A percentile compares a stretch with the other conserved stretches of the same genome.
Conservation (phyloP, 2,888 invertebrate species). For the Chaetogeoica ovagalla region DNA sequence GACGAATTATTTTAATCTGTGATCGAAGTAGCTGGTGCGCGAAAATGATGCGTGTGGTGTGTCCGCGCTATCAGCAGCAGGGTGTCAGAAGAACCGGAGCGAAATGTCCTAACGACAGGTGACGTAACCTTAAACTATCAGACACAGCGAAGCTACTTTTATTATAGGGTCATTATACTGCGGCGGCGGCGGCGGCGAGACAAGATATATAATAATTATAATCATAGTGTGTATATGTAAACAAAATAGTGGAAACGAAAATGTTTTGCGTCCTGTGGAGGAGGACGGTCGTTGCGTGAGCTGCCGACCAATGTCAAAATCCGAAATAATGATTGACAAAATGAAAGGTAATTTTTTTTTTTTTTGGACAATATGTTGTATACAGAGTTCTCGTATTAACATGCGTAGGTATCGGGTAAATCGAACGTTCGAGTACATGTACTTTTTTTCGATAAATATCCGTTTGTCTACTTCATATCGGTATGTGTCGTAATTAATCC, state of each 20-base stretch:
- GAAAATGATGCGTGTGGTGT: no score
- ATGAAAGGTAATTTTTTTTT: constrained; percentile 32
- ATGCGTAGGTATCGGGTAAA: no score
- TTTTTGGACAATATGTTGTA: no score
- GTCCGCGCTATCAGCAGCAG: constrained; percentile 18
- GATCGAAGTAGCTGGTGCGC: background rate
- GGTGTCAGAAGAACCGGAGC: background rate
- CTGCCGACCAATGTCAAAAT: background rate
- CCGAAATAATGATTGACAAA: background rate
- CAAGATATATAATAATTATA: constrained; percentile 26
- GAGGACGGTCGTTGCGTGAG: background rate
- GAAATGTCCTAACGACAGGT: background rate
- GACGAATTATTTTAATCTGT: no score
- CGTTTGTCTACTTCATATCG: no score
- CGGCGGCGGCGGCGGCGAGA: background rate
- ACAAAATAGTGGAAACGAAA: background rate
- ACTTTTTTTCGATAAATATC: no score
- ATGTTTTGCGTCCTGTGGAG: background rate
- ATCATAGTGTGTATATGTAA: constrained; percentile 9
- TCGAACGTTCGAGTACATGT: no score
- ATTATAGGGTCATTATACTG: constrained; percentile 24
- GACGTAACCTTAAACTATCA: constrained; percentile 21
- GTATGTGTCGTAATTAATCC: no score
- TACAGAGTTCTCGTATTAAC: no score
- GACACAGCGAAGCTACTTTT: no score